Evolutionary conservation across 64 coral and sea anemone species (phyloP).

Genomic region (Orbicella faveolata): DNA sequence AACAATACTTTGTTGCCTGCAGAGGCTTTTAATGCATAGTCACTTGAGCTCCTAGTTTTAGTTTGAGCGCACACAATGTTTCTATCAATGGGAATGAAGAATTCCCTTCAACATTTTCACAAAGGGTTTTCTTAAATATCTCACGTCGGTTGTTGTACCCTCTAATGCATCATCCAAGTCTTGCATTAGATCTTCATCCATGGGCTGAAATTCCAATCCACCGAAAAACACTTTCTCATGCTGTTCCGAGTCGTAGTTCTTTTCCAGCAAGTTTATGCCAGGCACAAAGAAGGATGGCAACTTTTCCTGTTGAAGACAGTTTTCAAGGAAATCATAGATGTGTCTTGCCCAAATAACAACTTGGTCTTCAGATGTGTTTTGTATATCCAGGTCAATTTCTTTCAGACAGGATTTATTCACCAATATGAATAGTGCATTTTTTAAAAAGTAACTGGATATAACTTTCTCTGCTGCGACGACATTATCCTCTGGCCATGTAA

Average conservation of each 20-base stretch:
- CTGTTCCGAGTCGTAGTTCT: slow-evolving; percentile 18
- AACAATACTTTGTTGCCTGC: too few relatives aligned
- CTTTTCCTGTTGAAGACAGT: slow-evolving; percentile 8
- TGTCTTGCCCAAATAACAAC: background rate
- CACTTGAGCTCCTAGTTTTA: too few relatives aligned
- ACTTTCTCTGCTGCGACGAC: slow-evolving; percentile 11
- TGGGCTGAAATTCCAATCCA: slow-evolving; percentile 28
- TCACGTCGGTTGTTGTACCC: background rate
- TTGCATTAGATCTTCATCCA: slow-evolving; percentile 27
- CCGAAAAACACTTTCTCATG: slow-evolving; percentile 25
- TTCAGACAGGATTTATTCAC: background rate
- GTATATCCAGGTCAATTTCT: slow-evolving; percentile 5
- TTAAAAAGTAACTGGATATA: slow-evolving; percentile 24
- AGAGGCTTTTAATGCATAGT: too few relatives aligned
- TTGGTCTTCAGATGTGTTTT: background rate
- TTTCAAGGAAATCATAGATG: slow-evolving; percentile 20
- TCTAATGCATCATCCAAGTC: slow-evolving; percentile 27
- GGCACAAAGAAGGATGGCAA: slow-evolving; percentile 19
- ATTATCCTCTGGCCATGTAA: background rate
- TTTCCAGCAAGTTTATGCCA: slow-evolving; percentile 17
- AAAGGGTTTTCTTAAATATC: slow-evolving; percentile 37
- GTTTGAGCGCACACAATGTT: background rate
- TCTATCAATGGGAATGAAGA: slow-evolving; percentile 14
- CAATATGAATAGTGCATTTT: slow-evolving; percentile 16
- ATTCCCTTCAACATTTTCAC: slow-evolving; percentile 41